Percentiles rank a stretch among this genome's conserved stretches.
These are phyloP conservation scores for Emydocephalus ijimae DNA, from an alignment of 2,113 vertebrate genomes.

Conservation along the genomic window DNA sequence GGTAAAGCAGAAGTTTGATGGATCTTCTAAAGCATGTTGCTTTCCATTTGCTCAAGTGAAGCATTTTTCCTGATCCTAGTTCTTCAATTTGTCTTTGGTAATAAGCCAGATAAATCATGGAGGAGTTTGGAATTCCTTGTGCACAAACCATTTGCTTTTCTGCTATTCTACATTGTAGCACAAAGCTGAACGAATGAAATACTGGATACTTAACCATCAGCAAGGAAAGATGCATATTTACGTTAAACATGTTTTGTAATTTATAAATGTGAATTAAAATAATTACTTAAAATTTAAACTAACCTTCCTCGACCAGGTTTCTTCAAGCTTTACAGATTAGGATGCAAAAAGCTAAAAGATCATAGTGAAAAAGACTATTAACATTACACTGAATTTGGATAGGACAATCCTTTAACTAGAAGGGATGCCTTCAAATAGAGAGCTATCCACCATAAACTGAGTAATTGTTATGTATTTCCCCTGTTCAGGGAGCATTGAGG, in stretches of 20 bases:
- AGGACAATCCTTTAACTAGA: neutral
- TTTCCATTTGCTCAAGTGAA: neutral
- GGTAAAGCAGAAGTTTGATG: neutral
- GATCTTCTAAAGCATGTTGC: neutral
- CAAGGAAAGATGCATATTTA: neutral
- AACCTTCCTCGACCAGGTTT: neutral
- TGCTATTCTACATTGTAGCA: neutral
- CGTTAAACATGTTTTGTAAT: neutral
- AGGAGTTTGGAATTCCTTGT: neutral
- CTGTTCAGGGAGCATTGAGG: neutral
- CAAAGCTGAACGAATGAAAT: neutral
- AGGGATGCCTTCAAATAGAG: neutral
- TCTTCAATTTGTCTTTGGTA: neutral
- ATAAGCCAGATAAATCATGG: neutral
- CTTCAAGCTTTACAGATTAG: neutral
- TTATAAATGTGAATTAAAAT: neutral
- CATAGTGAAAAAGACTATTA: neutral
- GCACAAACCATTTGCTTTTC: neutral
- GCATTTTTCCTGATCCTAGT: neutral
- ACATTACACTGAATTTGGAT: neutral
- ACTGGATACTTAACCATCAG: neutral
- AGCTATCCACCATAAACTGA: neutral
- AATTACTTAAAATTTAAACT: neutral
- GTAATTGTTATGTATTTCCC: neutral
- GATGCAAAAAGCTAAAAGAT: neutral